Percentiles rank a stretch among this genome's conserved stretches.
Evolutionary conservation across 2,888 invertebrate species (phyloP).

Genomic region (Synergus gifuensis): DNA sequence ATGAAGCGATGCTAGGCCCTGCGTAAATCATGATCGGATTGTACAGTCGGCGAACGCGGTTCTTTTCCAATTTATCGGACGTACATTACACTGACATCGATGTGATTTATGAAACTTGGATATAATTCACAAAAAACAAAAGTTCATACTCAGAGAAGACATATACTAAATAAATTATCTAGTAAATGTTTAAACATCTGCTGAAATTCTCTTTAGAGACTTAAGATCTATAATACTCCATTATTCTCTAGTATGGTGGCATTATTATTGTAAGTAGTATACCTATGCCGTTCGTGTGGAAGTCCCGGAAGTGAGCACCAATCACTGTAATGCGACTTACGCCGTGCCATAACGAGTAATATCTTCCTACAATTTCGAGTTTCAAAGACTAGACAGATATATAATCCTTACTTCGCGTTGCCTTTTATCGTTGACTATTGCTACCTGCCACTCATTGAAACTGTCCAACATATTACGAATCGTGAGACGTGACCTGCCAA

Average conservation of each 20-base stretch:
- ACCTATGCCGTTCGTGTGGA: conserved; percentile 64
- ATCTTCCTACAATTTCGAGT: conserved; percentile 66
- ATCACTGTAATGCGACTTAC: conserved; percentile 67
- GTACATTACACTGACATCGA: conserved; percentile 24
- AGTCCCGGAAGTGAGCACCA: conserved; percentile 65
- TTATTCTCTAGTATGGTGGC: conserved; percentile 71
- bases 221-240: conserved; percentile 66
- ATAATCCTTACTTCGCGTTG: conserved; percentile 53
- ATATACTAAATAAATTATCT: background rate
- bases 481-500: conserved; percentile 56
- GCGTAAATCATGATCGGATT: conserved; percentile 54
- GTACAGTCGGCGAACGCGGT: conserved; percentile 29
- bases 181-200: conserved; percentile 37
- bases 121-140: background rate
- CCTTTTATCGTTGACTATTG: conserved; percentile 54
- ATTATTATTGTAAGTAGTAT: conserved; percentile 72
- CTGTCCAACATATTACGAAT: conserved; percentile 50
- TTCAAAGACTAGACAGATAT: conserved; percentile 43
- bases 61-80: conserved; percentile 38
- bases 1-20: conserved; percentile 58
- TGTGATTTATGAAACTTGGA: conserved; percentile 31
- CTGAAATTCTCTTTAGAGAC: conserved; percentile 58
- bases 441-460: conserved; percentile 56
- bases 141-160: background rate
- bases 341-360: conserved; percentile 63